phyloP scores from a whole-genome alignment of 2,797 vertebrate species.

The Anomalospiza imberbis region DNA sequence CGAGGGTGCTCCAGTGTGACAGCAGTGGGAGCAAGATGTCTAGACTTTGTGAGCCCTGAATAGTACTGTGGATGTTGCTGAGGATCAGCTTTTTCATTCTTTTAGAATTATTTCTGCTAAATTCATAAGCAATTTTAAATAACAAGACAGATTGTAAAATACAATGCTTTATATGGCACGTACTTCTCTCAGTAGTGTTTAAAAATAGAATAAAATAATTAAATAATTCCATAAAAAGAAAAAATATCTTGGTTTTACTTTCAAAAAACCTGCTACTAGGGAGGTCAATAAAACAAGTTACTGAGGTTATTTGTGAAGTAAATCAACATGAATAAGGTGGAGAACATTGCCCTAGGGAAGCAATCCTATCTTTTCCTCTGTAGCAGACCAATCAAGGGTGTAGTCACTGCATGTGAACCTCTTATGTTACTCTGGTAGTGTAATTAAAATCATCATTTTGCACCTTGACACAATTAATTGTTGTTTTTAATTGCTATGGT shows the following conservation, averaged over 20 bases:
- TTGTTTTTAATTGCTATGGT: conserved; percentile 20
- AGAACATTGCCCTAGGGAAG: neutral
- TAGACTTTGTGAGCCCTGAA: neutral
- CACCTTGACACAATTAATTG: conserved; percentile 47
- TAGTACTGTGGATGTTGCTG: neutral
- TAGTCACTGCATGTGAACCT: neutral
- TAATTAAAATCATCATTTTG: conserved; percentile 43
- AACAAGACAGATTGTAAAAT: neutral
- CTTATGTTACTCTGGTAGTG: neutral
- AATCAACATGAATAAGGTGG: neutral
- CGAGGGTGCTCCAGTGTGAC: neutral
- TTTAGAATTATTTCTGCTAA: neutral
- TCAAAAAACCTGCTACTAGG: neutral
- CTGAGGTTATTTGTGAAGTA: conserved; percentile 7
- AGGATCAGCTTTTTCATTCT: neutral
- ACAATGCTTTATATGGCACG: neutral
- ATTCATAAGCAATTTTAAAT: neutral
- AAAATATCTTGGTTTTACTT: neutral
- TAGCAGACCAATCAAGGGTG: neutral
- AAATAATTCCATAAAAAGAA: neutral
- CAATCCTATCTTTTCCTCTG: neutral
- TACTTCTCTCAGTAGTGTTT: neutral
- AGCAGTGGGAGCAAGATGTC: neutral
- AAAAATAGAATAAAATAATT: neutral
- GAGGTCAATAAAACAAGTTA: neutral